Evolutionary conservation across 2,797 vertebrate genomes (phyloP).

Genomic region (Ctenopoma kingsleyae): DNA sequence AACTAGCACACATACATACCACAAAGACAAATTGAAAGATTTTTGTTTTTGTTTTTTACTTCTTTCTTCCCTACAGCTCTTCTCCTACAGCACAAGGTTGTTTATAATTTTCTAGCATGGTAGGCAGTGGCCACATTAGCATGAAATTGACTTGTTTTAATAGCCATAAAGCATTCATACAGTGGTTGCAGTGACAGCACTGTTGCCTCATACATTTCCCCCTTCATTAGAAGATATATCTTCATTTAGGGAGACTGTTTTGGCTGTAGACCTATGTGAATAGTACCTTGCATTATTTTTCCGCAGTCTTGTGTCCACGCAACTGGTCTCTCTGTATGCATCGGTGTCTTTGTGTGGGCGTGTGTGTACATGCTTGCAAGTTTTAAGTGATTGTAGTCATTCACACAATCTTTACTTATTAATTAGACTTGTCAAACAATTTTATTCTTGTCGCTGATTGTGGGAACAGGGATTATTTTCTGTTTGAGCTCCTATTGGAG

Average conservation of each 20-base stretch:
- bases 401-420: slow-evolving; percentile 50
- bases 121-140: slow-evolving; percentile 84
- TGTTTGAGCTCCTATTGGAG: slow-evolving; percentile 40
- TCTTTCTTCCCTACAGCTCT: slow-evolving; percentile 18
- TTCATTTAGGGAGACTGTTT: slow-evolving; percentile 49
- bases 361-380: background rate
- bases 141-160: slow-evolving; percentile 87
- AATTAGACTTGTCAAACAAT: slow-evolving; percentile 66
- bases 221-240: slow-evolving; percentile 66
- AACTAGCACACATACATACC: background rate
- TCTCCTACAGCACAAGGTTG: slow-evolving; percentile 55
- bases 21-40: slow-evolving; percentile 1
- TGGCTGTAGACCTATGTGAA: background rate
- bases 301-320: background rate
- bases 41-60: slow-evolving; percentile 15
- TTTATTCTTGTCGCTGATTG: slow-evolving; percentile 43
- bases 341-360: background rate
- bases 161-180: slow-evolving; percentile 79
- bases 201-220: slow-evolving; percentile 49
- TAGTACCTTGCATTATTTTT: slow-evolving; percentile 20
- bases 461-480: slow-evolving; percentile 58
- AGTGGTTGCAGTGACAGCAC: slow-evolving; percentile 45
- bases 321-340: background rate
- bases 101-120: slow-evolving; percentile 76
- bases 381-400: slow-evolving; percentile 44